Base-by-base conservation (phyloP, 2,113 vertebrate species). In the Psilopsiagon aurifrons region DNA sequence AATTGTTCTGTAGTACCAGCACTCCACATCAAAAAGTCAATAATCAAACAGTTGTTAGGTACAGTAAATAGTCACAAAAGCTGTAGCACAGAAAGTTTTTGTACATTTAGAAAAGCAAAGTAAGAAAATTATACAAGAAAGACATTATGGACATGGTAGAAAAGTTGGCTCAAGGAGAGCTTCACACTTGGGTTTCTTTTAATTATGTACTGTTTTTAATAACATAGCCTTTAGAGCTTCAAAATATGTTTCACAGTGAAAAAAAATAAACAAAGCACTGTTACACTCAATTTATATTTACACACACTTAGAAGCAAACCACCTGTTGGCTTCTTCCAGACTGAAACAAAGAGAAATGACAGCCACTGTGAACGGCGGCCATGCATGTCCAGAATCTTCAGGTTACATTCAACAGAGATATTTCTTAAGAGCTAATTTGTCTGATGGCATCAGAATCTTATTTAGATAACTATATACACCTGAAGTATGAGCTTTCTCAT, bases 181-280 rank as follows among this genome's bases (percentile, higher is more conserved):
- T 73, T 57, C 66, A 94, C 88, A 22, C 52, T 81, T 85, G 41
- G 59, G 81, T 59, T 70, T 59, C 35, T 88, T 96, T 92, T 90
- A 93, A 95, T 91, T 69, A 39, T 25, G 47, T 73, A 54, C 75
- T 80, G 23, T 27, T 96, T 95, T 91, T 75, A 95, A 94, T 91
- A 92, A 83, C 93, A 94, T 74, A 91, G 59, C 27, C 64, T 95
- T 89, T 93, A 84, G 94, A 95, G 81, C 82, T 95, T 84, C 90
- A 92, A 96, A 97, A 96, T 83, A 84, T 86, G 91, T 90, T 93
- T 97, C 93, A 97, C 95, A 94, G 96, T 96, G 94, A 83, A 90
- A 90, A 90, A 93, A 90, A 95, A 75, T 46, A 91, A 92, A 95
- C 37, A 73, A 78, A 95, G 18, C 88, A 94, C 79, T 77, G 86